Base-by-base conservation (phyloP, 1,140 invertebrate genomes). In the Drosophila tristis region DNA sequence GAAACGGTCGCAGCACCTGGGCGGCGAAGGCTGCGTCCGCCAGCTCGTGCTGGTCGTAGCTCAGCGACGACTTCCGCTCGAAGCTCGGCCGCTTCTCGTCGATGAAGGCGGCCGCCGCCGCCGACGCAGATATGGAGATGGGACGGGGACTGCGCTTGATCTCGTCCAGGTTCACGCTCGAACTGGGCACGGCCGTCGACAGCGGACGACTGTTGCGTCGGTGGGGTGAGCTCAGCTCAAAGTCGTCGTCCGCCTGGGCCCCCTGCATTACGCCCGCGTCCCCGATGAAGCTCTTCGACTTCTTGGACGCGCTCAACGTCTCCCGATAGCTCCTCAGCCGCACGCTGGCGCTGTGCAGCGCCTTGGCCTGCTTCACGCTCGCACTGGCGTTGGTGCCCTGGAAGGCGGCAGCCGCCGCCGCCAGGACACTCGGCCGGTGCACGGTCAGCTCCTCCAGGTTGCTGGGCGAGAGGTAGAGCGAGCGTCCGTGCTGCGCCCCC, bases 271-370 rank as follows among this genome's bases (percentile, higher is more conserved):
- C 35, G 31, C 76, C 53, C 26, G 58, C 68, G 53, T 92, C 90
- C 8, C 75, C 78, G 15, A 92, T 92, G 63, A 92, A 92, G 66
- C 91, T 92, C 66, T 92, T 92, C n/a, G 91, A 92, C 62, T 92
- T 92, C 62, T 92, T 92, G 42, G 87, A 82, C 11, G 91, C 91
- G 25, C 82, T 92, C 55, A 92, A 59, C 1, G 79, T 81, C 61
- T 92, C 91, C 5, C 91, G 77, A 56, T 92, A 92, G 53, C 86
- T 91, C 47, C 89, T 78, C 65, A 92, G 58, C 4, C 90, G 75
- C 16, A 92, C 76, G 51, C 91, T 92, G 51, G 91, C 89, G 57
- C 91, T 92, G 58, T 92, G 91, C 59, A 91, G 48, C 48, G 91
- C 91, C 57, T 92, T 92, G n/a, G 91, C 84, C 73, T 91, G 90